Base-by-base conservation (phyloP, 2,888 invertebrate genomes). In the Marasmarcha lunaedactyla region DNA sequence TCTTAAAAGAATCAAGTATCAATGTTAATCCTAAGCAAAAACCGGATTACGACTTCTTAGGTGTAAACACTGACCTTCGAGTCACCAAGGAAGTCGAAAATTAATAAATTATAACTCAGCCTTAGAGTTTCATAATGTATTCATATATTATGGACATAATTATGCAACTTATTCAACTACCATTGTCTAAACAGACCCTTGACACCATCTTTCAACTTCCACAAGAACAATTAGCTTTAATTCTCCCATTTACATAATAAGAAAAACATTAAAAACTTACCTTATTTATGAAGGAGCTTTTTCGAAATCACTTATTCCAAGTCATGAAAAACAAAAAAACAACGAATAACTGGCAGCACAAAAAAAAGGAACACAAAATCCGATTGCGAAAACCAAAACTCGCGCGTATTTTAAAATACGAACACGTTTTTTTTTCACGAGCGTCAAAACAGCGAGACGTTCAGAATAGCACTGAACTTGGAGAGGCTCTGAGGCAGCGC, bases 401-500 rank as follows among this genome's bases (percentile, higher is more conserved):
- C 10, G 35, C 15, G 14, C 35, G 4, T 11, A 7, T 11, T 30
- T 30, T 25, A 10, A 25, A 25, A 25, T 25, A 7, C 30, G 30
- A 10, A 11, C 4, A n/a, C 12, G 30, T 11, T 11, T 10, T 30
- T 20, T 20, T 7, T 30, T 25, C 26, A 5, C n/a, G 30, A n/a
- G 10, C 15, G 35, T 13, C 14, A 11, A n/a, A 2, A 11, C 15
- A 34, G 36, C 26, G 36, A 36, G 42, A 33, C 36, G 30, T n/a
- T 33, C 30, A 15, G 12, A 13, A 9, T 39, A 39, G 33, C 39
- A 42, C 42, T 42, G 42, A 42, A 42, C 42, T 42, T 42, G 42
- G 14, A 14, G 3, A 5, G 20, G 20, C n/a, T n/a, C n/a, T 20
- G 20, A 11, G 10, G 35, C 36, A 36, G 39, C 33, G 14, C 39